A percentile compares a stretch with the other conserved stretches of the same genome.
phyloP scores from a whole-genome alignment of 2,797 vertebrate species.

The Choloepus didactylus region DNA sequence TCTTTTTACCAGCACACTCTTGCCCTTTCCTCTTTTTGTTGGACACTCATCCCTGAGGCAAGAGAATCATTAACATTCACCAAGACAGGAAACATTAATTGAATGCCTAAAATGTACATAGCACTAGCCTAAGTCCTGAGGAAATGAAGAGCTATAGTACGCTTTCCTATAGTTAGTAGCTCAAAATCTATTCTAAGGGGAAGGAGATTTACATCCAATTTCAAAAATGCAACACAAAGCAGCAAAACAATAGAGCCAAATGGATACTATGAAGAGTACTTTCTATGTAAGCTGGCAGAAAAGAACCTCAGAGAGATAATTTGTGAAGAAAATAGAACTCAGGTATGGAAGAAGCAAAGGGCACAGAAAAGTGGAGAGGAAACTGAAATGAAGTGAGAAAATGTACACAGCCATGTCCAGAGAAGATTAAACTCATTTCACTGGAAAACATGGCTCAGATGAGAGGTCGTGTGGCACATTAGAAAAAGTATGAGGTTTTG shows the following conservation, averaged over 20 bases:
- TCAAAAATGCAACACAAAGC: neutral
- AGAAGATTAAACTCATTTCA: neutral
- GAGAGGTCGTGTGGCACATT: neutral
- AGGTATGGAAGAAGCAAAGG: neutral
- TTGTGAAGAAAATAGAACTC: neutral
- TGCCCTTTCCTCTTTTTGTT: neutral
- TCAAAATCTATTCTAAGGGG: conserved; percentile 28
- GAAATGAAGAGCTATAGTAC: neutral
- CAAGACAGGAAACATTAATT: neutral
- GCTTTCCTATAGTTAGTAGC: neutral
- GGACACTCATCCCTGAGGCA: too few relatives aligned
- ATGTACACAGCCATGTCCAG: too few relatives aligned
- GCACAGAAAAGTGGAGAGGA: neutral
- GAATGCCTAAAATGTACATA: neutral
- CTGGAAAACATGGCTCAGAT: neutral
- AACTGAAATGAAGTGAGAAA: neutral
- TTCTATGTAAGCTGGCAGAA: neutral
- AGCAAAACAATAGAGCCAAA: neutral
- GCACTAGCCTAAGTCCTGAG: neutral
- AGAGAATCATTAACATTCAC: neutral
- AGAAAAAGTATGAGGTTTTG: neutral
- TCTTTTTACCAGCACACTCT: neutral
- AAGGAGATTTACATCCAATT: neutral
- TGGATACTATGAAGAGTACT: neutral
- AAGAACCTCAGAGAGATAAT: neutral